Percentiles rank a stretch among this genome's conserved stretches.
Conservation (phyloP, 2,888 invertebrate species). For the Athetis lepigone region DNA sequence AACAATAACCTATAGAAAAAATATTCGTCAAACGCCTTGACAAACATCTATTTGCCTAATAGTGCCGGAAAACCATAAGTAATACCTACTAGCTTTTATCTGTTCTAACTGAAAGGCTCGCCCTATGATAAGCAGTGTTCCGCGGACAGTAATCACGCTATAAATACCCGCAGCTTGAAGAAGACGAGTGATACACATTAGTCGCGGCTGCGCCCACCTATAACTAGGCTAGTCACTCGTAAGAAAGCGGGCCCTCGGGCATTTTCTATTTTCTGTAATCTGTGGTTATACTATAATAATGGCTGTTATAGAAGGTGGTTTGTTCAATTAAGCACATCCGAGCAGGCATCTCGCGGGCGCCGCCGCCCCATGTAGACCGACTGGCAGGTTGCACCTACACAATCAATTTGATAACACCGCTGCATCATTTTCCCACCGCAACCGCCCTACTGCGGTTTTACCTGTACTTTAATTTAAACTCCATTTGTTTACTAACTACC, state of each 20-base stretch:
- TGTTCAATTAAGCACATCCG: slow-evolving; percentile 81
- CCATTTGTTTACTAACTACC: not conserved
- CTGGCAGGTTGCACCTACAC: slow-evolving; percentile 45
- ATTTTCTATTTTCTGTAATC: slow-evolving; percentile 88
- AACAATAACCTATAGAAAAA: too few species aligned
- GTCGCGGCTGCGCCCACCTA: slow-evolving; percentile 73
- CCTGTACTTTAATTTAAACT: slow-evolving; percentile 21
- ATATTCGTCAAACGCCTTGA: not conserved
- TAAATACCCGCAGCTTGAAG: slow-evolving; percentile 45
- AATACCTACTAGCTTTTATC: not conserved
- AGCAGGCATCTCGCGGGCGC: slow-evolving; percentile 72
- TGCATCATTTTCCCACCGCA: slow-evolving; percentile 43
- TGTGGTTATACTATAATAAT: slow-evolving; percentile 85
- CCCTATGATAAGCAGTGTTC: slow-evolving; percentile 4
- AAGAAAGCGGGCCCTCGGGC: slow-evolving; percentile 87
- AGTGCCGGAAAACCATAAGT: too few species aligned
- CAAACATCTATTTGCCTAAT: not conserved
- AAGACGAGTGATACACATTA: slow-evolving; percentile 60
- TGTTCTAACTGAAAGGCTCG: not conserved
- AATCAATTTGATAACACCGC: slow-evolving; percentile 73
- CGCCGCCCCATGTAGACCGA: not conserved
- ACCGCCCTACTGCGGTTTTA: slow-evolving; percentile 30
- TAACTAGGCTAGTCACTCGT: slow-evolving; percentile 77
- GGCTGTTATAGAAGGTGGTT: slow-evolving; percentile 74
- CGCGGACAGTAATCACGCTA: slow-evolving; percentile 29